phyloP scores from a whole-genome alignment of 2,797 vertebrate genomes.

The Hoplostethus atlanticus region DNA sequence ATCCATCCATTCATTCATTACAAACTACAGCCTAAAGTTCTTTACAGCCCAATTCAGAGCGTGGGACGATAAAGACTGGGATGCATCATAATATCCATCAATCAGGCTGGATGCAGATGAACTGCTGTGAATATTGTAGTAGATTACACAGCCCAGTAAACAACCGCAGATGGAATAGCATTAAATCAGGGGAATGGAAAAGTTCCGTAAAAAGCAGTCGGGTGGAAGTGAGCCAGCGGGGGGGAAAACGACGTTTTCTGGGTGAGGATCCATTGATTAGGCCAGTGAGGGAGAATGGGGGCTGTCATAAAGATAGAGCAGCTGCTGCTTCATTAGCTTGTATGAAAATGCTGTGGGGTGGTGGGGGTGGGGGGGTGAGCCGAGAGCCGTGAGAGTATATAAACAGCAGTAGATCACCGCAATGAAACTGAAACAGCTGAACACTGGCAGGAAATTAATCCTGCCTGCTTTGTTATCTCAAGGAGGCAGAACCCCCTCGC shows the following conservation, averaged over 20 bases:
- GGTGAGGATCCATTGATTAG: conserved; percentile 30
- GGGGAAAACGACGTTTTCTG: background rate
- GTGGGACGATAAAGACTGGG: background rate
- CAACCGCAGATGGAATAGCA: conserved; percentile 4
- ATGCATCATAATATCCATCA: conserved; percentile 6
- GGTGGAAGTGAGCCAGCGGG: background rate
- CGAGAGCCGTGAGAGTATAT: conserved; percentile 24
- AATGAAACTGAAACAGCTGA: conserved; percentile 49
- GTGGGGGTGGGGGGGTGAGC: background rate
- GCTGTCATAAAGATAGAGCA: conserved; percentile 35
- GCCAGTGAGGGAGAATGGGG: background rate
- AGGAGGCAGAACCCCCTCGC: conserved; percentile 28
- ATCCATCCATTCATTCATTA: background rate
- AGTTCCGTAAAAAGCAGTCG: background rate
- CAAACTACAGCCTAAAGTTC: background rate
- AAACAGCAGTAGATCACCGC: conserved; percentile 60
- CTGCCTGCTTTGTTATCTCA: conserved; percentile 56
- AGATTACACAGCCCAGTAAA: conserved; percentile 6
- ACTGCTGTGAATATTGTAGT: conserved; percentile 1
- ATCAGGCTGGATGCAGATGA: background rate
- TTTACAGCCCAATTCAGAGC: background rate
- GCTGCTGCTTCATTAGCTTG: conserved; percentile 49
- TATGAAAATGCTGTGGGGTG: conserved; percentile 41
- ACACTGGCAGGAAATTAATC: conserved; percentile 70
- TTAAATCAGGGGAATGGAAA: background rate